A percentile compares a stretch with the other conserved stretches of the same genome.
These are phyloP conservation scores for Bellardia pandia DNA, from an alignment of 2,888 invertebrate species.

Conservation along the genomic window DNA sequence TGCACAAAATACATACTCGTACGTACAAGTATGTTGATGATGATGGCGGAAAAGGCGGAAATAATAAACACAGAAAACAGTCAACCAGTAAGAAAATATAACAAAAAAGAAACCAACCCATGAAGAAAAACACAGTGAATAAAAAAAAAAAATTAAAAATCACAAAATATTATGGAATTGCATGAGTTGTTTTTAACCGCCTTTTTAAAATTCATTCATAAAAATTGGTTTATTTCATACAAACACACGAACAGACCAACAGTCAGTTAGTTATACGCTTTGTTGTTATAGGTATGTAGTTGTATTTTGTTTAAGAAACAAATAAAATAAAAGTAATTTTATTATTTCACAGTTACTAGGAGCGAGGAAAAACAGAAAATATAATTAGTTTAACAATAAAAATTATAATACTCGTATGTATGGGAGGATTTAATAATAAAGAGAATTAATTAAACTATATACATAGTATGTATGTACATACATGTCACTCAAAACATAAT, in stretches of 20 bases:
- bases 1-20: background rate
- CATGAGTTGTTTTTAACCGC: conserved; percentile 70
- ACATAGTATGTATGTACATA: too few species aligned
- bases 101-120: conserved; percentile 38
- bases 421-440: too few species aligned
- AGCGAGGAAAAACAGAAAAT: background rate
- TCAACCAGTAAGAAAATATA: conserved; percentile 60
- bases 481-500: too few species aligned
- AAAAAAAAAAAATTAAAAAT: conserved; percentile 22
- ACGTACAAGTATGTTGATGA: background rate
- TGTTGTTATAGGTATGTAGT: background rate
- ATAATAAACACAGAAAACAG: conserved; percentile 66
- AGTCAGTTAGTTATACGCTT: background rate
- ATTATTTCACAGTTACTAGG: conserved; percentile 19
- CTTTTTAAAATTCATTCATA: conserved; percentile 73
- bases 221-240: conserved; percentile 55
- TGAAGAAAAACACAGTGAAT: conserved; percentile 35
- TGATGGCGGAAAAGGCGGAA: conserved; percentile 68
- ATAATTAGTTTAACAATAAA: conserved; percentile 26
- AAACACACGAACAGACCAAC: conserved; percentile 23
- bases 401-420: background rate
- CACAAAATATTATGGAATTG: conserved; percentile 59
- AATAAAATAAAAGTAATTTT: conserved; percentile 14
- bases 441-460: too few species aligned
- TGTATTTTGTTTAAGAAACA: conserved; percentile 3